Base-by-base conservation (phyloP, 1,140 invertebrate species). In the Tetramorium alpestre region DNA sequence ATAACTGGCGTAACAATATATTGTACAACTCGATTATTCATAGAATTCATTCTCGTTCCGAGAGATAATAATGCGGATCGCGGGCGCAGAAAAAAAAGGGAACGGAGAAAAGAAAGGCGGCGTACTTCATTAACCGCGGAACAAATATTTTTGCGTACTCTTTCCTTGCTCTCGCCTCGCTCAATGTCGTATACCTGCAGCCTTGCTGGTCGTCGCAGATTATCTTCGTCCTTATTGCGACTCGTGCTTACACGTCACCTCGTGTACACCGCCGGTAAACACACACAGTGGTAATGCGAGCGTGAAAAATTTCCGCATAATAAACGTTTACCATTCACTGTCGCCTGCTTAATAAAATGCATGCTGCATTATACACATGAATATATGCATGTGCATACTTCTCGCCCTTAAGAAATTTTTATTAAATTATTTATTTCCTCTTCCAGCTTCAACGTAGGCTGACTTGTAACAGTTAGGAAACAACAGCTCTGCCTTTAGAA, bases 151-250 rank as follows among this genome's bases (percentile, higher is more conserved):
- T 75, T 72, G 18, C 54, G 41, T 38, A 49, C 41, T 62, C 69
- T 70, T 41, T 84, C 44, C 80, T 41, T 7, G 41, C 25, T 82
- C 67, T 82, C 67, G 67, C 67, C n/a, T 73, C 64, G 33, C 38
- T 69, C 80, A 73, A 73, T 82, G 80, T 82, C 80, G 67, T 47
- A 38, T 58, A 73, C 51, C 49, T 28, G 22, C 67, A 73, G 49
- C 80, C 80, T 82, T 67, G 67, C 51, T n/a, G 44, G 33, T 81
- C 65, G 22, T 22, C 10, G 33, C 33, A 65, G 80, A 73, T 60
- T 82, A 82, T 82, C 80, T 58, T 73, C 80, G 69, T 82, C 67
- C 80, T 82, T 60, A 73, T 82, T 82, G 80, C 41, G 41, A 58
- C 51, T 73, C 54, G 51, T 38, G 38, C 64, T 81, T 58, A 72